Evolutionary conservation across 2,888 invertebrate genomes (phyloP).

Genomic region (Tryphoninae sp.): DNA sequence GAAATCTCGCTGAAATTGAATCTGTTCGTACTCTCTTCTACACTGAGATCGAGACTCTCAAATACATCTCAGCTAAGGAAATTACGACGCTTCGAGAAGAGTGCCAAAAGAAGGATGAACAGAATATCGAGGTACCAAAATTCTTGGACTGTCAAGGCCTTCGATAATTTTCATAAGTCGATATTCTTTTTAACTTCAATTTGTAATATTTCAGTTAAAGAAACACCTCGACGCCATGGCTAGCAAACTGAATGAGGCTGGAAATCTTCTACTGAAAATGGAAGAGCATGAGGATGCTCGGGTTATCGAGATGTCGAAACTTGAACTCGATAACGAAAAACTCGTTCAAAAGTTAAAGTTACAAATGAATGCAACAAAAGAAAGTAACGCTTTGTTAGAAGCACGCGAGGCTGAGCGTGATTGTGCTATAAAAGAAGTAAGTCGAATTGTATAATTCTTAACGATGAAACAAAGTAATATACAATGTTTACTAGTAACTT

Average conservation of each 20-base stretch:
- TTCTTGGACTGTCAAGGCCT: background rate
- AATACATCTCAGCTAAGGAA: slow-evolving; percentile 69
- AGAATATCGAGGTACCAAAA: slow-evolving; percentile 71
- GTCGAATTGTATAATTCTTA: slow-evolving; percentile 36
- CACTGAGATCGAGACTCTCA: slow-evolving; percentile 73
- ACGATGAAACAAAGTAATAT: background rate
- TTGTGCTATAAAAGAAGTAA: slow-evolving; percentile 64
- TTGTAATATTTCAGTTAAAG: slow-evolving; percentile 68
- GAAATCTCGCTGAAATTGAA: slow-evolving; percentile 73
- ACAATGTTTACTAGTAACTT: background rate
- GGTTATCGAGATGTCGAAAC: slow-evolving; percentile 70
- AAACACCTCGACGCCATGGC: slow-evolving; percentile 74
- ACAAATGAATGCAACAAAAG: slow-evolving; percentile 43
- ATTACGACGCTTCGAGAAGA: slow-evolving; percentile 71
- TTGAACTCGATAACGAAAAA: slow-evolving; percentile 71
- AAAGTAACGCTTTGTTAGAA: slow-evolving; percentile 59
- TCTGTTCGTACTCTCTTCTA: slow-evolving; percentile 71
- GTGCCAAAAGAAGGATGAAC: slow-evolving; percentile 66
- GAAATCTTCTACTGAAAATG: slow-evolving; percentile 71
- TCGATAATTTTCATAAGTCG: background rate
- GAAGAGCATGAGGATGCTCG: slow-evolving; percentile 76
- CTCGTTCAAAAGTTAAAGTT: slow-evolving; percentile 69
- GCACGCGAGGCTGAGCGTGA: slow-evolving; percentile 57
- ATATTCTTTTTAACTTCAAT: slow-evolving; percentile 31
- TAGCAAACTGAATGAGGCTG: slow-evolving; percentile 69